Conservation (phyloP, 2,888 invertebrate species). For the Chrysolina oricalcia region DNA sequence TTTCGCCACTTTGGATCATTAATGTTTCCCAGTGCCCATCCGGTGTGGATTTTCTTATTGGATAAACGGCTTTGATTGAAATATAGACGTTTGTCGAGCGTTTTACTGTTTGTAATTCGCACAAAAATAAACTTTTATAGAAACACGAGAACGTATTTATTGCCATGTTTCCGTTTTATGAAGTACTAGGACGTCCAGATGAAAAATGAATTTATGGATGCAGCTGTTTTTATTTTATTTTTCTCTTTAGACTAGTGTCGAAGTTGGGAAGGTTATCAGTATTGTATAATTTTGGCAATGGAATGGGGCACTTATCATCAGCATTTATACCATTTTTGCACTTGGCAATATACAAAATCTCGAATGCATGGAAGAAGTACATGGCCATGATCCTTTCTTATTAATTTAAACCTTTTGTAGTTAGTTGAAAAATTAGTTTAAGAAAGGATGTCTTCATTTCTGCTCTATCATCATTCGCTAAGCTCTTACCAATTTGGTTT, state of each 20-base stretch:
- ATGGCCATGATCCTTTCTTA: too few species aligned
- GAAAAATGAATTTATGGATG: constrained; percentile 17
- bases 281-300: too few species aligned
- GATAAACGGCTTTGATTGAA: constrained; percentile 53
- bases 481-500: too few species aligned
- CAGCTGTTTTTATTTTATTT: constrained; percentile 8
- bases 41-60: constrained; percentile 31
- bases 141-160: constrained; percentile 59
- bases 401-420: too few species aligned
- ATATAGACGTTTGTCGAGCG: constrained; percentile 61
- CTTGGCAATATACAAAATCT: too few species aligned
- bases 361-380: too few species aligned
- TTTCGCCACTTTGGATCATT: constrained; percentile 21
- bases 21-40: constrained; percentile 20
- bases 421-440: too few species aligned
- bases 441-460: too few species aligned
- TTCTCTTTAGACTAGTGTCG: not conserved
- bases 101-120: constrained; percentile 61
- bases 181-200: constrained; percentile 11
- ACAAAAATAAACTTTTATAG: constrained; percentile 60
- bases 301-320: too few species aligned
- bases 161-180: constrained; percentile 40
- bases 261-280: not conserved
- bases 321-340: too few species aligned
- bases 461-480: too few species aligned